Conservation (phyloP, 2,888 invertebrate species). For the Eupithecia vulgata region DNA sequence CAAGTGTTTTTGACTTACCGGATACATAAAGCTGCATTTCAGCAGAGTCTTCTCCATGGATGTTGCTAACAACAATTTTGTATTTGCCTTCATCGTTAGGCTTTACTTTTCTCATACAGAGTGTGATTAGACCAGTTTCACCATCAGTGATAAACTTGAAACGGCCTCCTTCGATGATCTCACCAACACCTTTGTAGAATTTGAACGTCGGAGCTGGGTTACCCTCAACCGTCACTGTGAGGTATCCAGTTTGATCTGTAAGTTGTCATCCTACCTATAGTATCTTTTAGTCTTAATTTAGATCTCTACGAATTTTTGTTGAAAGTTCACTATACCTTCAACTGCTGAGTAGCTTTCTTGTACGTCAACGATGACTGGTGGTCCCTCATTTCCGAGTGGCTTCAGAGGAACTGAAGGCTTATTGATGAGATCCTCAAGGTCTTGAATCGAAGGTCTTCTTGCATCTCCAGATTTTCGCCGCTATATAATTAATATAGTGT, state of each 20-base stretch:
- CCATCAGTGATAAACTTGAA: slow-evolving; percentile 98
- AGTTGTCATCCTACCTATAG: slow-evolving; percentile 2
- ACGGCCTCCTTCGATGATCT: slow-evolving; percentile 97
- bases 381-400: slow-evolving; percentile 90
- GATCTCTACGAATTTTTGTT: background rate
- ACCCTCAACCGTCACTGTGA: slow-evolving; percentile 96
- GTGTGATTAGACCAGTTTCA: slow-evolving; percentile 94
- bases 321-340: slow-evolving; percentile 88
- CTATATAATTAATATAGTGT: slow-evolving; percentile 63
- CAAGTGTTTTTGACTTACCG: slow-evolving; percentile 81
- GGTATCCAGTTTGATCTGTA: slow-evolving; percentile 95
- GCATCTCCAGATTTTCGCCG: slow-evolving; percentile 96
- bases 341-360: slow-evolving; percentile 98
- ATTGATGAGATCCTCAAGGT: slow-evolving; percentile 95
- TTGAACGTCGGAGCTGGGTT: slow-evolving; percentile 97
- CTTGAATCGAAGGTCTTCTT: slow-evolving; percentile 94
- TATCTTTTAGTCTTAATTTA: background rate
- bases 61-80: slow-evolving; percentile 95
- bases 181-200: slow-evolving; percentile 96
- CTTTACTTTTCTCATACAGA: slow-evolving; percentile 98
- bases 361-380: slow-evolving; percentile 95
- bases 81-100: slow-evolving; percentile 99
- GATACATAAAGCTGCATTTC: slow-evolving; percentile 98
- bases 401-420: slow-evolving; percentile 95
- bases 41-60: slow-evolving; percentile 97